Percentiles rank a stretch among this genome's conserved stretches.
These are phyloP conservation scores for Standfussiana lucernea DNA, from an alignment of 2,888 invertebrate species.

Conservation along the genomic window DNA sequence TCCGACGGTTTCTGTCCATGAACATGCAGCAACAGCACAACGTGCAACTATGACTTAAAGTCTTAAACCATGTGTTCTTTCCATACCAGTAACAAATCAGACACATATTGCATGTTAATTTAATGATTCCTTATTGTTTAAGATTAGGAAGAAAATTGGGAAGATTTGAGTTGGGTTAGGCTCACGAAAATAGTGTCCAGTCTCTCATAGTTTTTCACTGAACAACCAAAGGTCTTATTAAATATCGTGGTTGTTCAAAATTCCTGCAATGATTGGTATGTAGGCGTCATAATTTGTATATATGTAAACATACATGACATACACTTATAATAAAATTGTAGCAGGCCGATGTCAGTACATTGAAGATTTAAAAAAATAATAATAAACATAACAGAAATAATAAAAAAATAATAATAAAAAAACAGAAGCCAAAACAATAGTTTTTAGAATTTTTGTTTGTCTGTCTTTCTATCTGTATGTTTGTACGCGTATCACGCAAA, in stretches of 20 bases:
- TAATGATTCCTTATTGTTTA: not conserved
- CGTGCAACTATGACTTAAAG: not conserved
- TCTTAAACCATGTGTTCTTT: not conserved
- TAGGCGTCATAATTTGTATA: conserved; percentile 49
- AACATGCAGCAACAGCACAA: not conserved
- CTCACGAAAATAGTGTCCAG: not conserved
- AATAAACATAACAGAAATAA: too few species aligned
- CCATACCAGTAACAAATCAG: not conserved
- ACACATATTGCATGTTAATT: not conserved
- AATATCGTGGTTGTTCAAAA: not conserved
- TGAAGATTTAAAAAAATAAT: too few species aligned
- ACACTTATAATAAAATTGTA: too few species aligned
- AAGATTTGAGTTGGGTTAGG: not conserved
- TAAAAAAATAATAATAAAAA: too few species aligned
- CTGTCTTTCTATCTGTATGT: too few species aligned
- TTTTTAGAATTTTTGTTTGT: too few species aligned
- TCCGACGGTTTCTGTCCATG: not conserved
- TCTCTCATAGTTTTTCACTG: not conserved
- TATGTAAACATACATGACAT: too few species aligned
- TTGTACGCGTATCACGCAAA: too few species aligned
- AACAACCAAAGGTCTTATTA: not conserved
- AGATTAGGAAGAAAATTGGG: not conserved
- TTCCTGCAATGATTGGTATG: conserved; percentile 2
- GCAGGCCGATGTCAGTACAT: too few species aligned
- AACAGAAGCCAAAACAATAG: too few species aligned